Evolutionary conservation across 2,113 vertebrate genomes (phyloP).

Genomic region (Leuciscus idus): DNA sequence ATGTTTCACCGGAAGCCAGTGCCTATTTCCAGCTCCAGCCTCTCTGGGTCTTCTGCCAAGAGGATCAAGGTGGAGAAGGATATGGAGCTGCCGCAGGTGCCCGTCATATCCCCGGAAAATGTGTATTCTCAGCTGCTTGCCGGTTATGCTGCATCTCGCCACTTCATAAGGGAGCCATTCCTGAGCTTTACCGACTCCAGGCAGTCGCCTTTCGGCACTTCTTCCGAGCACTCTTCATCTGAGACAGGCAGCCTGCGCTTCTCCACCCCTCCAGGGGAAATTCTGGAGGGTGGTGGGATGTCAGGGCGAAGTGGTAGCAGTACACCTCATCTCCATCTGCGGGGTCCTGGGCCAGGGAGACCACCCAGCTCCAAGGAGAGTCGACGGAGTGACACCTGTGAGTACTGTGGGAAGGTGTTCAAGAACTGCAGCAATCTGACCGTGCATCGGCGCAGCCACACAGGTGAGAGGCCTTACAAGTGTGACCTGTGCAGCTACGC

Average conservation of each 20-base stretch:
- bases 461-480: conserved; percentile 98
- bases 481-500: conserved; percentile 99
- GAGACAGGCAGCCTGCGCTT: conserved; percentile 98
- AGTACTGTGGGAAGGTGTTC: conserved; percentile 99
- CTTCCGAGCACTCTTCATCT: conserved; percentile 97
- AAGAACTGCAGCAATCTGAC: conserved; percentile 99
- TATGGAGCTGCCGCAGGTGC: conserved; percentile 91
- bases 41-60: conserved; percentile 88
- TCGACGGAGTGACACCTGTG: conserved; percentile 95
- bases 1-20: conserved; percentile 93
- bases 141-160: conserved; percentile 95
- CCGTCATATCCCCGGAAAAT: conserved; percentile 96
- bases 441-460: conserved; percentile 98
- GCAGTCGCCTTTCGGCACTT: conserved; percentile 96
- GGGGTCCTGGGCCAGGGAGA: conserved; percentile 89
- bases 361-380: conserved; percentile 97
- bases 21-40: conserved; percentile 88
- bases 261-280: conserved; percentile 95
- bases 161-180: conserved; percentile 99
- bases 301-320: conserved; percentile 96
- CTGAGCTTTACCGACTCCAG: conserved; percentile 95
- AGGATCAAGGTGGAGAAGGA: conserved; percentile 99
- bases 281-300: conserved; percentile 89
- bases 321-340: conserved; percentile 90
- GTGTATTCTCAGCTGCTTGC: conserved; percentile 99